These are phyloP conservation scores for Macrophya annulata DNA, from an alignment of 2,888 invertebrate genomes.

Conservation along the genomic window DNA sequence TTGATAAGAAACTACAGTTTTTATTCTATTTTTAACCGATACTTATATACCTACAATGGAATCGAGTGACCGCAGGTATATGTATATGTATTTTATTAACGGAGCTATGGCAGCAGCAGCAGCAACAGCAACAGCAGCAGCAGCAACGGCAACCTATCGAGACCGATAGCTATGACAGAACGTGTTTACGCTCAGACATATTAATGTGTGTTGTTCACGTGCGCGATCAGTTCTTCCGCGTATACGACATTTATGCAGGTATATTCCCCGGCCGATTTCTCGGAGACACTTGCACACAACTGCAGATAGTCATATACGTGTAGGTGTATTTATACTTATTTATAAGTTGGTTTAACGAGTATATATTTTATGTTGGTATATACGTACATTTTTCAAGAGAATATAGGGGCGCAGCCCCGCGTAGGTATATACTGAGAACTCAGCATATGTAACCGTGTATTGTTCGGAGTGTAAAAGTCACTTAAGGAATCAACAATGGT, in stretches of 20 bases:
- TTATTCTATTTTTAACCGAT: constrained; percentile 33
- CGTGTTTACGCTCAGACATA: constrained; percentile 40
- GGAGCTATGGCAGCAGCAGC: neutral
- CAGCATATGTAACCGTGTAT: neutral
- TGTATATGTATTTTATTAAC: neutral
- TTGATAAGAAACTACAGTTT: constrained; percentile 49
- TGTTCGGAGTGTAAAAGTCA: constrained; percentile 17
- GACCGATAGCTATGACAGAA: constrained; percentile 22
- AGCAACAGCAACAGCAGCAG: neutral
- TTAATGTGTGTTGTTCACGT: constrained; percentile 23
- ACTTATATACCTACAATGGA: neutral
- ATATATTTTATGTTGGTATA: neutral
- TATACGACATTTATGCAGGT: neutral
- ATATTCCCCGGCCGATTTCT: constrained; percentile 31
- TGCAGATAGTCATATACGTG: neutral
- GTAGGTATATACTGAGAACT: neutral
- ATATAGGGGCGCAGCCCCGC: constrained; percentile 19
- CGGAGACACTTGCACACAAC: constrained; percentile 37
- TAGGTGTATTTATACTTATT: neutral
- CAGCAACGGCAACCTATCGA: constrained; percentile 2
- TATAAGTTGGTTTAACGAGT: neutral
- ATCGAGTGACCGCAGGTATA: neutral
- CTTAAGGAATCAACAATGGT: constrained; percentile 38
- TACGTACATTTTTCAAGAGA: constrained; percentile 22
- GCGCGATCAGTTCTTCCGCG: constrained; percentile 5